phyloP scores from a whole-genome alignment of 2,797 vertebrate genomes.

The Garrulus glandarius region DNA sequence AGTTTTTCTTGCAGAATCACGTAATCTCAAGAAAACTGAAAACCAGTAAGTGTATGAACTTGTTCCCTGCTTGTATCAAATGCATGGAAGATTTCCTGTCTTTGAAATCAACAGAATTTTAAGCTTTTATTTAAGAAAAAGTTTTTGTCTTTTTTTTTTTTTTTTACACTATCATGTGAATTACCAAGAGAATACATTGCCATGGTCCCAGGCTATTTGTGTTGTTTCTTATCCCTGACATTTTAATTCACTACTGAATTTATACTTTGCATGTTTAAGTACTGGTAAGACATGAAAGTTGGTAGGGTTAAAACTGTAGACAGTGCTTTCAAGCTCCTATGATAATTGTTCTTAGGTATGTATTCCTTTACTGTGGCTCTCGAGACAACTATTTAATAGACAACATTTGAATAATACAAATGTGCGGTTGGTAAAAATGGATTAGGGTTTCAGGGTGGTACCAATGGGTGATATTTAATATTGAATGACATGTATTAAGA shows the following conservation, averaged over 20 bases:
- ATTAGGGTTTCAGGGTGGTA: constrained; percentile 77
- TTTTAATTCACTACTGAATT: constrained; percentile 59
- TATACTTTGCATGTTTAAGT: constrained; percentile 52
- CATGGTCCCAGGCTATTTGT: constrained; percentile 17
- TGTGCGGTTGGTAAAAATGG: constrained; percentile 74
- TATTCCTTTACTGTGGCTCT: constrained; percentile 55
- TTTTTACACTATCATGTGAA: neutral
- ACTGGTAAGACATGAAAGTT: constrained; percentile 58
- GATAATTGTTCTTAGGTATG: constrained; percentile 60
- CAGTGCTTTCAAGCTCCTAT: constrained; percentile 60
- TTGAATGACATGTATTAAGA: constrained; percentile 92
- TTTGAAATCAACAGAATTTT: neutral
- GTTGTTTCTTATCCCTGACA: constrained; percentile 38
- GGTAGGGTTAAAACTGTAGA: constrained; percentile 54
- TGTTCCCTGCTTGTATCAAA: neutral
- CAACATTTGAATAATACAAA: constrained; percentile 75
- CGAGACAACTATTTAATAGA: constrained; percentile 71
- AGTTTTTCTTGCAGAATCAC: neutral
- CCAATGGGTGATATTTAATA: constrained; percentile 83
- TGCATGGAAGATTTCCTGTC: fast-evolving
- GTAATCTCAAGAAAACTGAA: neutral
- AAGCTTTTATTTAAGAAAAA: neutral
- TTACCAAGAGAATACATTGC: neutral
- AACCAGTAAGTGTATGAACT: neutral
- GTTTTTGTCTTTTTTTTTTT: neutral